Percentiles rank a stretch among this genome's conserved stretches.
These are phyloP conservation scores for Chrysolina haemoptera DNA, from an alignment of 2,888 invertebrate species.

Conservation along the genomic window DNA sequence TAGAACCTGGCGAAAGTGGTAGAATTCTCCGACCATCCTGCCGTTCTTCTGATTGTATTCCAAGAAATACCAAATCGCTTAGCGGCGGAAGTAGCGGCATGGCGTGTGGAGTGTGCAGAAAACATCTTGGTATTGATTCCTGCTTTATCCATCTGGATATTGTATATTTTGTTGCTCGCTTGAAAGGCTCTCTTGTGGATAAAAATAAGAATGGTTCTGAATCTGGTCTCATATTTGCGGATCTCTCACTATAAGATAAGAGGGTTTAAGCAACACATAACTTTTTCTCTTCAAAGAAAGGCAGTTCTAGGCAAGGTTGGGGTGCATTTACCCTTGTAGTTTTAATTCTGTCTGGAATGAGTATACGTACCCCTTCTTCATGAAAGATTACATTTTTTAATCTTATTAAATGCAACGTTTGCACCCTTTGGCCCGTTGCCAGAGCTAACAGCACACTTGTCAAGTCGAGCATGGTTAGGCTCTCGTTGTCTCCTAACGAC, in stretches of 20 bases:
- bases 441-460: slow-evolving; percentile 23
- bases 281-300: slow-evolving; percentile 30
- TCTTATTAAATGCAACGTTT: slow-evolving; percentile 34
- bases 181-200: slow-evolving; percentile 48
- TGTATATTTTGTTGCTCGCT: slow-evolving; percentile 42
- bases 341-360: too few relatives aligned
- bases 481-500: slow-evolving; percentile 19
- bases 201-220: too few relatives aligned
- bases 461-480: too few relatives aligned
- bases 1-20: slow-evolving; percentile 39
- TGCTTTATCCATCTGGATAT: slow-evolving; percentile 48
- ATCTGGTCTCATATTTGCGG: too few relatives aligned
- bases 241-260: neutral
- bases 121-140: too few relatives aligned
- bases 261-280: slow-evolving; percentile 38
- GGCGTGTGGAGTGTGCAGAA: too few relatives aligned
- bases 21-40: too few relatives aligned
- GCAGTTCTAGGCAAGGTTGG: too few relatives aligned
- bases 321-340: too few relatives aligned
- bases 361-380: slow-evolving; percentile 26
- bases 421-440: slow-evolving; percentile 30
- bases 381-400: slow-evolving; percentile 20
- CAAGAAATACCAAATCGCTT: too few relatives aligned
- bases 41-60: too few relatives aligned
- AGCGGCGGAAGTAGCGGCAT: too few relatives aligned